Evolutionary conservation across 2,113 vertebrate species (phyloP).

Genomic region (Emydura subglobosa): DNA sequence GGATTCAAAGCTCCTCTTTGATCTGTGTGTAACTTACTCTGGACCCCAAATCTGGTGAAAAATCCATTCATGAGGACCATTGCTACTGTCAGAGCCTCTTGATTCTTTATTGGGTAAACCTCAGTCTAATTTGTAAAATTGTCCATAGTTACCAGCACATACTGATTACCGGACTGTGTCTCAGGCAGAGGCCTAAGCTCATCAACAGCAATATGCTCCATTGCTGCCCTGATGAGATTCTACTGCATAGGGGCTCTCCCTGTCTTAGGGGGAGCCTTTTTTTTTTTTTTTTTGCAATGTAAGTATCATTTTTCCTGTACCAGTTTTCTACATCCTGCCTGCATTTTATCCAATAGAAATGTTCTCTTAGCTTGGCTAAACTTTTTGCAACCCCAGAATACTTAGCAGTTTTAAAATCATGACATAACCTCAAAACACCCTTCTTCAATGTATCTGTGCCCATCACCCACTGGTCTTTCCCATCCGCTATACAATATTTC

Average conservation of each 20-base stretch:
- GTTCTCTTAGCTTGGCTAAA: neutral
- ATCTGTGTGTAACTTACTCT: neutral
- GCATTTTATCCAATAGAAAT: neutral
- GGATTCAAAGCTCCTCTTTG: neutral
- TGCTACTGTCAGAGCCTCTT: no score
- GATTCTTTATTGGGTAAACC: no score
- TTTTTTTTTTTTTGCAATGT: neutral
- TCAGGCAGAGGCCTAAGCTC: no score
- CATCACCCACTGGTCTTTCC: neutral
- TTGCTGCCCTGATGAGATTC: neutral
- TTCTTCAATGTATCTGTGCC: neutral
- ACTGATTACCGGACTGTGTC: no score
- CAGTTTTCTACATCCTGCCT: neutral
- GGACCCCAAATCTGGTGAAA: no score
- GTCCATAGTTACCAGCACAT: no score
- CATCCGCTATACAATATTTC: neutral
- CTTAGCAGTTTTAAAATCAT: neutral
- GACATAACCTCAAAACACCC: neutral
- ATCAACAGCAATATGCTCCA: no score
- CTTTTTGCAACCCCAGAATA: neutral
- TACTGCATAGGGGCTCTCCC: neutral
- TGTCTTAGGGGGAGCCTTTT: neutral
- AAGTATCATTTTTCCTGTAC: neutral
- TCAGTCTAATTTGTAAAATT: no score
- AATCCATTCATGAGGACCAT: no score